Evolutionary conservation across 2,113 vertebrate species (phyloP).

Genomic region (Zosterops japonicus): DNA sequence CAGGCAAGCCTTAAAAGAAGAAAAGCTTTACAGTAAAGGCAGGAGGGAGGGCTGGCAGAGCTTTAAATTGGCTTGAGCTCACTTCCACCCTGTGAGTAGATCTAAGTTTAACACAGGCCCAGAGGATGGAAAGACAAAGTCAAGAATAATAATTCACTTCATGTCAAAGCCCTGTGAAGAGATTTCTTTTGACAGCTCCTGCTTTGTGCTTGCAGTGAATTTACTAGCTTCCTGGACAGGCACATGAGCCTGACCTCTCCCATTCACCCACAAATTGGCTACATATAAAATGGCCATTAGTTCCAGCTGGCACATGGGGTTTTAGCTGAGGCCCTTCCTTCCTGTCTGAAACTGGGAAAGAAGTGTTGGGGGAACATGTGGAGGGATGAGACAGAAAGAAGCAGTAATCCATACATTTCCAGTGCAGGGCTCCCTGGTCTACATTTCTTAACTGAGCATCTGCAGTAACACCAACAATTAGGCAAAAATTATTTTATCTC

Average conservation of each 20-base stretch:
- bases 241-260: background rate
- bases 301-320: background rate
- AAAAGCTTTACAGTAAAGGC: background rate
- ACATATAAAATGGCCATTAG: background rate
- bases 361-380: background rate
- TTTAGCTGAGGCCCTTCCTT: background rate
- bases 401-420: background rate
- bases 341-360: background rate
- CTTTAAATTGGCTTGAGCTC: background rate
- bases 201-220: background rate
- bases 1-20: background rate
- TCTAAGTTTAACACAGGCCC: background rate
- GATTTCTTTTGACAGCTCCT: constrained; percentile 1
- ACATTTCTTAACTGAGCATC: background rate
- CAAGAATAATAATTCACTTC: background rate
- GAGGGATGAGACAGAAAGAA: background rate
- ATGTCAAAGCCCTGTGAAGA: background rate
- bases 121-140: background rate
- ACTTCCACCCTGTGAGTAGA: background rate
- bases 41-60: background rate
- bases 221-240: background rate
- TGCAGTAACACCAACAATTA: background rate
- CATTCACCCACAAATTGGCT: background rate
- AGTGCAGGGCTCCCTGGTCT: background rate
- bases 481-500: background rate